Evolutionary conservation across 2,113 vertebrate genomes (phyloP).

Genomic region (Mirounga angustirostris): DNA sequence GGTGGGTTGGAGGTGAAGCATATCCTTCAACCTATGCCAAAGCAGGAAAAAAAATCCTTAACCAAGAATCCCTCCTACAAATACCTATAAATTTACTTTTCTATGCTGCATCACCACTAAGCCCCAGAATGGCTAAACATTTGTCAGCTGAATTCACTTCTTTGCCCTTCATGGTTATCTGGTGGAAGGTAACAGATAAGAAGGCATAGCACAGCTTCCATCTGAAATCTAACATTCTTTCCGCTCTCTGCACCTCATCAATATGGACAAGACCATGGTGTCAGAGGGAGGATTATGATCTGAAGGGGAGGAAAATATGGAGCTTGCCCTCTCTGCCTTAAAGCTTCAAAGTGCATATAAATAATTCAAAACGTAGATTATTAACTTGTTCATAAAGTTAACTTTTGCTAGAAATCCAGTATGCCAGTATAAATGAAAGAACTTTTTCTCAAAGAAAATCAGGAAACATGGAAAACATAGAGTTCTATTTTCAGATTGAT

Average conservation of each 20-base stretch:
- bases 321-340: conserved; percentile 64
- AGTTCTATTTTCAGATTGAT: conserved; percentile 23
- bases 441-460: conserved; percentile 59
- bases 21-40: background rate
- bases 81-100: background rate
- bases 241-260: conserved; percentile 57
- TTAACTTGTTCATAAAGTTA: conserved; percentile 77
- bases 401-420: conserved; percentile 70
- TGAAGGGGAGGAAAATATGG: conserved; percentile 45
- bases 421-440: conserved; percentile 26
- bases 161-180: background rate
- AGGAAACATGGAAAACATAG: conserved; percentile 34
- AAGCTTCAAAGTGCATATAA: conserved; percentile 74
- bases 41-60: background rate
- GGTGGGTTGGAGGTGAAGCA: background rate
- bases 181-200: conserved; percentile 48
- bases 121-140: background rate
- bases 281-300: conserved; percentile 63
- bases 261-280: conserved; percentile 46
- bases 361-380: conserved; percentile 80
- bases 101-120: background rate
- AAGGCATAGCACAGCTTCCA: background rate
- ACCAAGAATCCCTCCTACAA: background rate
- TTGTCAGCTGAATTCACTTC: conserved; percentile 25
- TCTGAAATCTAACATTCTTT: conserved; percentile 49